phyloP scores from a whole-genome alignment of 2,888 invertebrate species.

The Molanna angustata region DNA sequence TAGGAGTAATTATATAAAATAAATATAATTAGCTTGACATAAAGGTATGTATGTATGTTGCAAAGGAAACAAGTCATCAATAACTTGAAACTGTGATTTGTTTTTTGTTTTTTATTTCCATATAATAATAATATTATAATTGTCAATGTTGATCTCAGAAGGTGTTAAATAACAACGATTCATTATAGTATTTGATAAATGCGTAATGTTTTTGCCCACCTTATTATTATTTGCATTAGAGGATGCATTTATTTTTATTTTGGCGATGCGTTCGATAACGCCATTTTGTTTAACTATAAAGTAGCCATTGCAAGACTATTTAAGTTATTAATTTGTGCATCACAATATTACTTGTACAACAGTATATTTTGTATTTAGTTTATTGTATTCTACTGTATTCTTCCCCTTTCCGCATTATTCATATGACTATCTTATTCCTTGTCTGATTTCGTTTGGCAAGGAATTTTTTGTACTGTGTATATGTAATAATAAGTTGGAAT shows the following conservation, averaged over 20 bases:
- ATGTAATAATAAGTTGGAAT: slow-evolving; percentile 75
- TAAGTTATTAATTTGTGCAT: slow-evolving; percentile 29
- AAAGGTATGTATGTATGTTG: slow-evolving; percentile 18
- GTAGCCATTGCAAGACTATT: slow-evolving; percentile 23
- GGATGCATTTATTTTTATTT: slow-evolving; percentile 32
- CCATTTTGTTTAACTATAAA: too few relatives aligned
- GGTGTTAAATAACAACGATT: slow-evolving; percentile 31
- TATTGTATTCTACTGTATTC: slow-evolving; percentile 37
- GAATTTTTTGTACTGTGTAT: slow-evolving; percentile 83
- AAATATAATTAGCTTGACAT: slow-evolving; percentile 3
- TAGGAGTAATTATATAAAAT: neutral
- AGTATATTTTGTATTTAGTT: slow-evolving; percentile 28
- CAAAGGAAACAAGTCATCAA: slow-evolving; percentile 26
- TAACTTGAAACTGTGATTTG: slow-evolving; percentile 26
- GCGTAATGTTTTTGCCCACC: slow-evolving; percentile 24
- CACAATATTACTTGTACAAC: slow-evolving; percentile 22
- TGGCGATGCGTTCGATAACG: too few relatives aligned
- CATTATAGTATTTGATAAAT: slow-evolving; percentile 8
- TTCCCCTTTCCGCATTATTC: slow-evolving; percentile 56
- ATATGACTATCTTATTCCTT: slow-evolving; percentile 36
- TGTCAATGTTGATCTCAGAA: slow-evolving; percentile 31
- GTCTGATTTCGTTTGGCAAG: slow-evolving; percentile 46
- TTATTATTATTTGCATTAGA: slow-evolving; percentile 30
- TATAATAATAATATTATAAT: slow-evolving; percentile 13
- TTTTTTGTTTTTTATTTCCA: slow-evolving; percentile 24